Conservation (phyloP, 1,140 invertebrate genomes). For the Palaemon carinicauda region DNA sequence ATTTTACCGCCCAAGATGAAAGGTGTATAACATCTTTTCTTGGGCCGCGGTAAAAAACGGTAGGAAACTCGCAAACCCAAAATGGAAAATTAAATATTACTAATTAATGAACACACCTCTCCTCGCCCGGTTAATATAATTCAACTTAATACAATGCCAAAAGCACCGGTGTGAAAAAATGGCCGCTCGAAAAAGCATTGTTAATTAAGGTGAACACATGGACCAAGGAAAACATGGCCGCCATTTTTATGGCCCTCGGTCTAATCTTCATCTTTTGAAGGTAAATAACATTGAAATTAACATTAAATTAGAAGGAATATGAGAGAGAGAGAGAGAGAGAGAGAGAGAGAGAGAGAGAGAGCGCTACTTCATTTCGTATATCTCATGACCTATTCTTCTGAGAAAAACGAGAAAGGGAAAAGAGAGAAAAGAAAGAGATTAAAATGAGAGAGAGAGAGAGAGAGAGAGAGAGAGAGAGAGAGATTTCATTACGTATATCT, state of each 20-base stretch:
- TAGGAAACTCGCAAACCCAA: slow-evolving; percentile 2
- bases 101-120: slow-evolving; percentile 35
- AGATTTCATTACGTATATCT: too few species aligned
- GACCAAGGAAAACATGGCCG: not conserved
- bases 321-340: not conserved
- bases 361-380: too few species aligned
- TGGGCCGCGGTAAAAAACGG: slow-evolving; percentile 8
- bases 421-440: too few species aligned
- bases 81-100: slow-evolving; percentile 51
- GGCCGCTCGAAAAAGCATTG: slow-evolving; percentile 28
- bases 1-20: not conserved
- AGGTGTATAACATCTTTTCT: not conserved
- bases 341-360: too few species aligned
- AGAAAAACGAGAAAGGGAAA: too few species aligned
- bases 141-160: not conserved
- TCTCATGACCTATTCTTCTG: too few species aligned
- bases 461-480: too few species aligned
- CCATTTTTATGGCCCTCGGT: slow-evolving; percentile 20
- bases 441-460: not conserved
- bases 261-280: slow-evolving; percentile 31
- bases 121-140: not conserved
- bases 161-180: not conserved
- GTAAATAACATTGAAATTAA: slow-evolving; percentile 42
- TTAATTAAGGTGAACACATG: slow-evolving; percentile 34
- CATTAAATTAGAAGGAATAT: slow-evolving; percentile 26